Conservation (phyloP, 2,888 invertebrate genomes). For the Mythimna vitellina region DNA sequence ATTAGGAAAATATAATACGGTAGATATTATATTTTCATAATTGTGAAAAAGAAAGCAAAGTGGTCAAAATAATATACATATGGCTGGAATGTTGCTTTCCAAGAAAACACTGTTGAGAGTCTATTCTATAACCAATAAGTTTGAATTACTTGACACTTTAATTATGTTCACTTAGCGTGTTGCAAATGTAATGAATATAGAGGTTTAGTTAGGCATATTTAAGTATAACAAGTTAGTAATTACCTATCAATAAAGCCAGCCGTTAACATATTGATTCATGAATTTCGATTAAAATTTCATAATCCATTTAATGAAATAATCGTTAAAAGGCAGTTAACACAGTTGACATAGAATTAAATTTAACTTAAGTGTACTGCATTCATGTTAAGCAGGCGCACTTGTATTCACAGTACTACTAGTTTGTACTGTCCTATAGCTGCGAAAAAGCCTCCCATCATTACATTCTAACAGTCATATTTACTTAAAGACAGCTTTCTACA, state of each 20-base stretch:
- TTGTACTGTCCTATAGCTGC: no score
- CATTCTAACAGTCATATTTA: conserved; percentile 7
- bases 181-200: conserved; percentile 11
- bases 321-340: conserved; percentile 53
- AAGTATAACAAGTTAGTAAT: conserved; percentile 38
- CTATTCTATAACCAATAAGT: neutral
- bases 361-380: conserved; percentile 24
- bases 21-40: neutral
- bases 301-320: conserved; percentile 49
- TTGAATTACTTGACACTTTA: conserved; percentile 13
- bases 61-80: neutral
- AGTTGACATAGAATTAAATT: conserved; percentile 37
- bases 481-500: no score
- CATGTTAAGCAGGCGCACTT: conserved; percentile 28
- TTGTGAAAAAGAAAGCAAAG: neutral
- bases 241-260: conserved; percentile 47
- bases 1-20: neutral
- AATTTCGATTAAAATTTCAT: conserved; percentile 50
- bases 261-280: conserved; percentile 53
- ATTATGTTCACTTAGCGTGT: conserved; percentile 18
- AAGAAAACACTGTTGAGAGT: neutral
- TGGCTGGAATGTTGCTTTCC: neutral
- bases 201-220: conserved; percentile 13
- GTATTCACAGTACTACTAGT: neutral
- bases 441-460: no score